These are phyloP conservation scores for Arbacia lixula DNA, from an alignment of 53 echinoderm and acorn worm species.

Conservation along the genomic window DNA sequence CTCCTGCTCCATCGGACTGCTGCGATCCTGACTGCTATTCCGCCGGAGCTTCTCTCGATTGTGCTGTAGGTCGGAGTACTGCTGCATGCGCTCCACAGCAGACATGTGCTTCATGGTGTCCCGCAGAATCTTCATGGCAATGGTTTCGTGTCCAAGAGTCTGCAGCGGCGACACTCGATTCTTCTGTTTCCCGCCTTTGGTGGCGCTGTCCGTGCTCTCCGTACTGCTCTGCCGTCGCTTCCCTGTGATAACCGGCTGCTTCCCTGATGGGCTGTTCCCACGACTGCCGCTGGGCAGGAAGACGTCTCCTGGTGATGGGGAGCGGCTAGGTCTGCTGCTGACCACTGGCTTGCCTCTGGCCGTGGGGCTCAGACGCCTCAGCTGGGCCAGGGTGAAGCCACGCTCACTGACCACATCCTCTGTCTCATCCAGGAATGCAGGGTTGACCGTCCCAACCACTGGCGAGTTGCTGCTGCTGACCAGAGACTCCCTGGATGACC, in stretches of 20 bases:
- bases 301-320: constrained; percentile 77
- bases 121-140: constrained; percentile 88
- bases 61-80: constrained; percentile 63
- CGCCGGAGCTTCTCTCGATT: constrained; percentile 31
- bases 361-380: constrained; percentile 43
- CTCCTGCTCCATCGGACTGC: constrained; percentile 46
- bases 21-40: constrained; percentile 32
- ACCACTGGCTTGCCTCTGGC: constrained; percentile 8
- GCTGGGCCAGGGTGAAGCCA: constrained; percentile 21
- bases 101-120: constrained; percentile 96
- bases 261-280: constrained; percentile 60
- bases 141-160: constrained; percentile 74
- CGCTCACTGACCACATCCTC: constrained; percentile 60
- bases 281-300: constrained; percentile 70
- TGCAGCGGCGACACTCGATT: constrained; percentile 57
- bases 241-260: constrained; percentile 12
- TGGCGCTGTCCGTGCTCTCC: constrained; percentile 49
- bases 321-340: constrained; percentile 49
- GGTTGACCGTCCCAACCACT: constrained; percentile 74
- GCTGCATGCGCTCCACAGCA: constrained; percentile 97
- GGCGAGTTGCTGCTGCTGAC: constrained; percentile 65
- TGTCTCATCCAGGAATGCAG: constrained; percentile 85
- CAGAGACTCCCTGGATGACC: constrained; percentile 75
- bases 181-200: constrained; percentile 56
- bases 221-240: constrained; percentile 59